phyloP scores from a whole-genome alignment of 2,888 invertebrate genomes.

The Anaspis maculata region DNA sequence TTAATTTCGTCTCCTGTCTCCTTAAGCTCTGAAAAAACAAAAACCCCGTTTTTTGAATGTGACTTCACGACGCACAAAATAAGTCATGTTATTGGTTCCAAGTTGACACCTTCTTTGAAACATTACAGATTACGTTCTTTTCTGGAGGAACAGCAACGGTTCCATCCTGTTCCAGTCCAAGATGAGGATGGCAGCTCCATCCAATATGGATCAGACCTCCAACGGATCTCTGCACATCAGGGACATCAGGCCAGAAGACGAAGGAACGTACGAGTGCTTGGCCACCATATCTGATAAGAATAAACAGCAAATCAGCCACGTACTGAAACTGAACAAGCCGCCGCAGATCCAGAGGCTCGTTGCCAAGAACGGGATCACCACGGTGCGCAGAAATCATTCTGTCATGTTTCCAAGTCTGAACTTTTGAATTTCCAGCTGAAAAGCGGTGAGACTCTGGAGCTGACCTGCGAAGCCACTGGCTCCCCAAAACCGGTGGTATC shows the following conservation, averaged over 20 bases:
- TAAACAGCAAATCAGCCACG: constrained; percentile 24
- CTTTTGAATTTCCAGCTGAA: constrained; percentile 33
- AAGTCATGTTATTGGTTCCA: not conserved
- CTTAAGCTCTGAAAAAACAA: not conserved
- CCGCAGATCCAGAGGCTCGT: constrained; percentile 27
- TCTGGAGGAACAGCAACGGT: too few relatives aligned
- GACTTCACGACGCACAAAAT: not conserved
- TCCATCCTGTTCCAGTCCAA: constrained; percentile 24
- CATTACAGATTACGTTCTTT: too few relatives aligned
- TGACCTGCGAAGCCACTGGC: constrained; percentile 41
- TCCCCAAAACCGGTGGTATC: constrained; percentile 40
- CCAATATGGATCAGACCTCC: constrained; percentile 17
- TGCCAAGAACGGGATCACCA: constrained; percentile 23
- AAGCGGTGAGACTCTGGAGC: constrained; percentile 35
- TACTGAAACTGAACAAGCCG: constrained; percentile 18
- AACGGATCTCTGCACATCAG: constrained; percentile 21
- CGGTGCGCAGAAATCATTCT: too few relatives aligned
- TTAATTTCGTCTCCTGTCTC: too few relatives aligned
- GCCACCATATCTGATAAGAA: constrained; percentile 14
- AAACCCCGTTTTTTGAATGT: not conserved
- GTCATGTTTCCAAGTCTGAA: too few relatives aligned
- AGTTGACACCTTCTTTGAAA: not conserved
- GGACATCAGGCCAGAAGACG: constrained; percentile 7
- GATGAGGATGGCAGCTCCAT: constrained; percentile 13
- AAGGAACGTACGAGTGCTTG: constrained; percentile 7